Conservation (phyloP, 2,113 vertebrate species). For the Acanthochromis polyacanthus region DNA sequence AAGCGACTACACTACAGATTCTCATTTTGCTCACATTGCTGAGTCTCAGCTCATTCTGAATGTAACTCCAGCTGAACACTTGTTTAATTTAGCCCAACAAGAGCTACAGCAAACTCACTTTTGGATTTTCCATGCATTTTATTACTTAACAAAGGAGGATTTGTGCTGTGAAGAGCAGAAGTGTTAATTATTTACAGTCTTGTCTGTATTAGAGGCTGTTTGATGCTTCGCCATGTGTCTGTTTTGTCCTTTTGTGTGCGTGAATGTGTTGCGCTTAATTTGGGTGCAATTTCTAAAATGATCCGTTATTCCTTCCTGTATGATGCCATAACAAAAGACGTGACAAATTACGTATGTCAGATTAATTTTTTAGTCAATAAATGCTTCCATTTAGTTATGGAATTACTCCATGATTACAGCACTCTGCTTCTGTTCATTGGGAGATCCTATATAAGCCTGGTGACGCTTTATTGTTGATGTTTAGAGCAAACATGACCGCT, state of each 20-base stretch:
- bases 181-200: slow-evolving; percentile 41
- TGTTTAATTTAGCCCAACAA: slow-evolving; percentile 10
- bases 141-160: background rate
- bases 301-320: slow-evolving; percentile 1
- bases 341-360: slow-evolving; percentile 4
- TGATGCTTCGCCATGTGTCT: background rate
- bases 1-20: background rate
- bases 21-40: background rate
- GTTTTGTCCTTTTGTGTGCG: background rate
- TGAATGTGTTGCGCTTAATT: background rate
- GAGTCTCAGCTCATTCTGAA: slow-evolving; percentile 29
- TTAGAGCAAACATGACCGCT: slow-evolving; percentile 16
- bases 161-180: slow-evolving; percentile 1
- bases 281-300: background rate
- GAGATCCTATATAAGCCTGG: background rate
- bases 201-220: slow-evolving; percentile 28
- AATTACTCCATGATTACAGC: background rate
- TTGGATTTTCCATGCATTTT: slow-evolving; percentile 1
- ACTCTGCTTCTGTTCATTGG: background rate
- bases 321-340: slow-evolving; percentile 28
- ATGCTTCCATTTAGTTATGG: background rate
- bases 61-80: slow-evolving; percentile 37
- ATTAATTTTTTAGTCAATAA: background rate
- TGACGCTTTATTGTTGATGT: background rate
- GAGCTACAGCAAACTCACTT: slow-evolving; percentile 10